These are phyloP conservation scores for Fregata magnificens DNA, from an alignment of 2,113 vertebrate genomes.

Conservation along the genomic window DNA sequence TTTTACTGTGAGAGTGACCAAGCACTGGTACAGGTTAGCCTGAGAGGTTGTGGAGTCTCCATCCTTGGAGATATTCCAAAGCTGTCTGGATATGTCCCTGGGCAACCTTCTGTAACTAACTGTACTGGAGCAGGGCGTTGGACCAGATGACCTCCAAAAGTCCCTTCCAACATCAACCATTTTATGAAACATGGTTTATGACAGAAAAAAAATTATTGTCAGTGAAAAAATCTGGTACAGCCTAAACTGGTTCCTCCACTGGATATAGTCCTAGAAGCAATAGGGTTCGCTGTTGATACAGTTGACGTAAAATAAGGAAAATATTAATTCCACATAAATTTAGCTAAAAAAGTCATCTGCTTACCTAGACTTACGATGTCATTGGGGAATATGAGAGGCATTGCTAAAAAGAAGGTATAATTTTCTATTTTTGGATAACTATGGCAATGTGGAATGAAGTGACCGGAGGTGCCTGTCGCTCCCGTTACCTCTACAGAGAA, in stretches of 20 bases:
- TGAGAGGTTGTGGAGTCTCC: neutral
- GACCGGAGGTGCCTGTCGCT: accelerated
- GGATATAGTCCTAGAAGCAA: neutral
- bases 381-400: neutral
- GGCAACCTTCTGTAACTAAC: neutral
- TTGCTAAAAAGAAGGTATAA: neutral
- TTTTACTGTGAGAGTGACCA: neutral
- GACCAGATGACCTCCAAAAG: neutral
- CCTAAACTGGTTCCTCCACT: neutral
- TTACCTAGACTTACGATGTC: neutral
- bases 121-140: too few species aligned
- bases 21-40: neutral
- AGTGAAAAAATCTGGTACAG: neutral
- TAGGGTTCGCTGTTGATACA: neutral
- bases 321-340: neutral
- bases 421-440: neutral
- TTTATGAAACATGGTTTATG: neutral
- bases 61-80: neutral
- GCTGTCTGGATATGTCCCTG: too few species aligned
- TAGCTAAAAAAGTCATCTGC: neutral
- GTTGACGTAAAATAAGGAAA: neutral
- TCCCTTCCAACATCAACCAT: neutral
- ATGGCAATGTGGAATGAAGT: neutral
- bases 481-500: neutral
- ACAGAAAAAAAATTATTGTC: neutral